A percentile compares a stretch with the other conserved stretches of the same genome.
phyloP scores from a whole-genome alignment of 1,140 invertebrate genomes.

The Ladona fulva region DNA sequence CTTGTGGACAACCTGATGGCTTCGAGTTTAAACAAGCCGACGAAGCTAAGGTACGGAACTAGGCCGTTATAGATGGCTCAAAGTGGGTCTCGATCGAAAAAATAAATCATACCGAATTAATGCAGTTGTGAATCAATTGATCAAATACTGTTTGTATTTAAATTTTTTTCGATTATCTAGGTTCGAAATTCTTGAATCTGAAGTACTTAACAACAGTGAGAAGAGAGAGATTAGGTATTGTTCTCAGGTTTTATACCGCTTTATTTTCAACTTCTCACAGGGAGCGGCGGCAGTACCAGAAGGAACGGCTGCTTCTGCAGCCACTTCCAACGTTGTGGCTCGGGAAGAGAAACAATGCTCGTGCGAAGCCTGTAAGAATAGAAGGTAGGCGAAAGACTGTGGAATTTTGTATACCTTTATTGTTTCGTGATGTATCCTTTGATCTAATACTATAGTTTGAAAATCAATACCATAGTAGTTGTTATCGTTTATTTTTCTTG shows the following conservation, averaged over 20 bases:
- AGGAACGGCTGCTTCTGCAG: constrained; percentile 21
- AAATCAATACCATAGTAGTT: too few species aligned
- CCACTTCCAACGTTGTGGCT: constrained; percentile 12
- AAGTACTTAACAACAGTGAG: too few species aligned
- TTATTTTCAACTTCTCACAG: constrained; percentile 6
- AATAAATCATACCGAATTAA: constrained; percentile 3
- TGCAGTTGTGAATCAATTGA: not conserved
- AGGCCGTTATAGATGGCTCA: not conserved
- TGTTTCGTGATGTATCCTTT: too few species aligned
- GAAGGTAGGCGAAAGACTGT: constrained; percentile 28
- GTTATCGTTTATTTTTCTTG: too few species aligned
- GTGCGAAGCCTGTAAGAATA: constrained; percentile 31
- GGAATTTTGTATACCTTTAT: too few species aligned
- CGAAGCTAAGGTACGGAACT: constrained; percentile 18
- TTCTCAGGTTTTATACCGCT: not conserved
- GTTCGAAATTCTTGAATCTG: too few species aligned
- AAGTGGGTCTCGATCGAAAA: not conserved
- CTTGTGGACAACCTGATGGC: constrained; percentile 18
- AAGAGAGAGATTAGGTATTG: not conserved
- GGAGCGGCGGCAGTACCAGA: constrained; percentile 19
- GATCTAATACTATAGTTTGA: too few species aligned
- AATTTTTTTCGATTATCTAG: not conserved
- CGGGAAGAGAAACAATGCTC: constrained; percentile 27
- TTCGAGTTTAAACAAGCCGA: constrained; percentile 16
- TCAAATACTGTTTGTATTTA: not conserved